Evolutionary conservation across 2,113 vertebrate species (phyloP).

Genomic region (Ophiodon elongatus): DNA sequence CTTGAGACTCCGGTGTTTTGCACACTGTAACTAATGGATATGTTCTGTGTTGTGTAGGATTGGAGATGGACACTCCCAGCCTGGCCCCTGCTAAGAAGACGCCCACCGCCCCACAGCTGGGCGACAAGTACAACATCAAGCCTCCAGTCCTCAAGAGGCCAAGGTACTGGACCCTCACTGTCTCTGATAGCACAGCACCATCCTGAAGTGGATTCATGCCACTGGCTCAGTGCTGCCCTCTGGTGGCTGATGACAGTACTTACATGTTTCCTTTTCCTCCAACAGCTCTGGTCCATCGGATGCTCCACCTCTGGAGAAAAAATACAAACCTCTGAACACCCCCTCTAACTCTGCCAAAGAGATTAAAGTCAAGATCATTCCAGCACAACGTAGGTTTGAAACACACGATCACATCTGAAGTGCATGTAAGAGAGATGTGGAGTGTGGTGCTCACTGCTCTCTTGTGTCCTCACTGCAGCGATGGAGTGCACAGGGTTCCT

Average conservation of each 20-base stretch:
- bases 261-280: background rate
- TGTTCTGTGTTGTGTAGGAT: conserved; percentile 78
- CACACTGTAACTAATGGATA: background rate
- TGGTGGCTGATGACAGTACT: background rate
- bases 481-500: conserved; percentile 95
- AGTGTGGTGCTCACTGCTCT: background rate
- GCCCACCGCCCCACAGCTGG: conserved; percentile 79
- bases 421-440: background rate
- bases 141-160: conserved; percentile 92
- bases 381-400: conserved; percentile 90
- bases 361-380: conserved; percentile 98
- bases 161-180: conserved; percentile 77
- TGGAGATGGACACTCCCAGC: conserved; percentile 91
- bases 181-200: conserved; percentile 1
- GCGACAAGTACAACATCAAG: conserved; percentile 94
- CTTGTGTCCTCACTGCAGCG: conserved; percentile 74
- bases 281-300: conserved; percentile 73
- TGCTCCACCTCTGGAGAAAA: conserved; percentile 90
- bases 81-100: conserved; percentile 88
- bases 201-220: background rate
- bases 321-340: conserved; percentile 95
- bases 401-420: too few species aligned
- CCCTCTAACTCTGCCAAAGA: conserved; percentile 93
- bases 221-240: conserved; percentile 11
- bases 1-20: background rate